Evolutionary conservation across 1,140 invertebrate species (phyloP).

Genomic region (Portunus trituberculatus): DNA sequence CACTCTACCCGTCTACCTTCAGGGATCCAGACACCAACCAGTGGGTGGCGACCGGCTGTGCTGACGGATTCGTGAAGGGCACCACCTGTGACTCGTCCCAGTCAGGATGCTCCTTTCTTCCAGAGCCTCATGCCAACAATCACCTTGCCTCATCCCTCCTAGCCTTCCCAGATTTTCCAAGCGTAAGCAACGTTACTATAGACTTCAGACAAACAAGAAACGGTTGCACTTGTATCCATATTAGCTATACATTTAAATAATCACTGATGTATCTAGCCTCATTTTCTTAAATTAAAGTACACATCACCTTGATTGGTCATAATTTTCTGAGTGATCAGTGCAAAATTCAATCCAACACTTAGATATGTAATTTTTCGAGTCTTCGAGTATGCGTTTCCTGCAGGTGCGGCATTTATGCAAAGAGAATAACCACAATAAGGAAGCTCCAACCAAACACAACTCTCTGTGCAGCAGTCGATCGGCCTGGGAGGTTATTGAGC

Average conservation of each 20-base stretch:
- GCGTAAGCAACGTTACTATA: background rate
- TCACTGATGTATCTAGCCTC: background rate
- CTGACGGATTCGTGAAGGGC: slow-evolving; percentile 60
- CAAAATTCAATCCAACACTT: no score
- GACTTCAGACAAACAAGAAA: no score
- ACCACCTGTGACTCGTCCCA: slow-evolving; percentile 39
- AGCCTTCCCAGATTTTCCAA: slow-evolving; percentile 39
- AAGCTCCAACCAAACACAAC: slow-evolving; percentile 86
- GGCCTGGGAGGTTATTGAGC: slow-evolving; percentile 84
- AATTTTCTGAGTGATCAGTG: no score
- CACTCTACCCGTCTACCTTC: slow-evolving; percentile 78
- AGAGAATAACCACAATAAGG: slow-evolving; percentile 83
- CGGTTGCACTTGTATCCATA: no score
- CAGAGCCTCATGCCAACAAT: slow-evolving; percentile 31
- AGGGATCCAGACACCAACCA: slow-evolving; percentile 28
- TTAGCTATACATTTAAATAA: background rate
- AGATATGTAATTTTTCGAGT: no score
- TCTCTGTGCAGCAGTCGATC: slow-evolving; percentile 84
- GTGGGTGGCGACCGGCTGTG: slow-evolving; percentile 54
- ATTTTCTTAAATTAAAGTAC: no score
- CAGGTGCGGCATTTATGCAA: slow-evolving; percentile 82
- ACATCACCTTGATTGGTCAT: no score
- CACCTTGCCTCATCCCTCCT: slow-evolving; percentile 40
- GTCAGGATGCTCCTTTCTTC: slow-evolving; percentile 19
- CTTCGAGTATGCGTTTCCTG: background rate